Percentiles rank a stretch among this genome's conserved stretches.
Evolutionary conservation across 1,140 invertebrate species (phyloP).

Genomic region (Drosophila nasuta): DNA sequence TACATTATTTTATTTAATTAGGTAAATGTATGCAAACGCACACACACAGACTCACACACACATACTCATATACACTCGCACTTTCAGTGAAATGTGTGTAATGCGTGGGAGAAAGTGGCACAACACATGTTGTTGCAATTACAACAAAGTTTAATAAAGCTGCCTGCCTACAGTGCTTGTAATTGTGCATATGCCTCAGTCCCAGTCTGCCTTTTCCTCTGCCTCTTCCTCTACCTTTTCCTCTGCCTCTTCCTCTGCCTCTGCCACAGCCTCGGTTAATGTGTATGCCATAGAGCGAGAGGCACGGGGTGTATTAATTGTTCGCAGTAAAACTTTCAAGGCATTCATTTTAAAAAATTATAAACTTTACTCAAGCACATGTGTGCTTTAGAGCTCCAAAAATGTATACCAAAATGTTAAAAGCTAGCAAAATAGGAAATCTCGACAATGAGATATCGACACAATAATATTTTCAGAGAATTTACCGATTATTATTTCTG

Average conservation of each 20-base stretch:
- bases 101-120: constrained; percentile 21
- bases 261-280: neutral
- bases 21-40: constrained; percentile 79
- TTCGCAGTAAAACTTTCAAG: constrained; percentile 38
- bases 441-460: no score
- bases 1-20: constrained; percentile 84
- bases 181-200: constrained; percentile 39
- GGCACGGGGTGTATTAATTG: constrained; percentile 37
- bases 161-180: constrained; percentile 47
- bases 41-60: constrained; percentile 32
- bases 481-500: no score
- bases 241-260: neutral
- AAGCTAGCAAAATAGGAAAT: neutral
- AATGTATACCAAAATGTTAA: neutral
- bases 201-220: neutral
- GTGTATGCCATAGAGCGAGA: neutral
- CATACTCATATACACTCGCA: constrained; percentile 28
- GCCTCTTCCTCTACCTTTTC: neutral
- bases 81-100: neutral
- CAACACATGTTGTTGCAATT: constrained; percentile 80
- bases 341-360: constrained; percentile 39
- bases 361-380: constrained; percentile 22
- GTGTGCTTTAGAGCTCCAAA: constrained; percentile 29
- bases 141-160: constrained; percentile 79
- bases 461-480: no score